A percentile compares a stretch with the other conserved stretches of the same genome.
phyloP scores from a whole-genome alignment of 2,797 vertebrate species.

The Sebastes baramenuke region DNA sequence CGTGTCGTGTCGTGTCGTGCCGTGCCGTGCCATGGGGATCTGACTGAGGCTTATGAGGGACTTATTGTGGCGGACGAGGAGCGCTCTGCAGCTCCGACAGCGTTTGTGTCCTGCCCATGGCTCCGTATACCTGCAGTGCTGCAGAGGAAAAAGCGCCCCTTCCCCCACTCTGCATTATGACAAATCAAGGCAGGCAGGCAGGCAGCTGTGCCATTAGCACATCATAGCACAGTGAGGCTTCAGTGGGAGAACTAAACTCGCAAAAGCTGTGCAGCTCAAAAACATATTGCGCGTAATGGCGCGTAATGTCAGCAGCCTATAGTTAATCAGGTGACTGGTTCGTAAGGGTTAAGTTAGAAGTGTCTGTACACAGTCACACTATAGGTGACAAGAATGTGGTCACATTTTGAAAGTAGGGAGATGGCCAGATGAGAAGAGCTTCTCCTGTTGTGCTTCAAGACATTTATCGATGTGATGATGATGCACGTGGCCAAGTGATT shows the following conservation, averaged over 20 bases:
- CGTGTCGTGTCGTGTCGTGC: no score
- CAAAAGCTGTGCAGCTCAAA: constrained; percentile 17
- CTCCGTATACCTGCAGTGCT: constrained; percentile 89
- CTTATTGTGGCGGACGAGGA: constrained; percentile 46
- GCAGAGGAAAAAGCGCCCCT: constrained; percentile 83
- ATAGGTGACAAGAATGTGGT: neutral
- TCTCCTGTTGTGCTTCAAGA: neutral
- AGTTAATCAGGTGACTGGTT: constrained; percentile 31
- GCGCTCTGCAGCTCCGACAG: constrained; percentile 70
- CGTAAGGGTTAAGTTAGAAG: constrained; percentile 6
- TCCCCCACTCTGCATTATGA: constrained; percentile 92
- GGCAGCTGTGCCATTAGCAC: constrained; percentile 86
- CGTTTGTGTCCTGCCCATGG: constrained; percentile 83
- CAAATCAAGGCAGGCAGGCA: constrained; percentile 91
- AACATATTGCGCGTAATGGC: constrained; percentile 24
- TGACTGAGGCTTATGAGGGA: constrained; percentile 32
- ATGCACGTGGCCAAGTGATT: constrained; percentile 22
- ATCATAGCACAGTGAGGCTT: constrained; percentile 78
- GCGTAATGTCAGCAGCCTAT: constrained; percentile 22
- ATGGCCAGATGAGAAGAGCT: neutral
- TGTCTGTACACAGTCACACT: constrained; percentile 18
- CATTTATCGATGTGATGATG: constrained; percentile 11
- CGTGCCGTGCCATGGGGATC: constrained; percentile 1
- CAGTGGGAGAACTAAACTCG: constrained; percentile 61
- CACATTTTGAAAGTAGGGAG: neutral